These are phyloP conservation scores for Acheta domesticus DNA, from an alignment of 2,888 invertebrate species.

Conservation along the genomic window DNA sequence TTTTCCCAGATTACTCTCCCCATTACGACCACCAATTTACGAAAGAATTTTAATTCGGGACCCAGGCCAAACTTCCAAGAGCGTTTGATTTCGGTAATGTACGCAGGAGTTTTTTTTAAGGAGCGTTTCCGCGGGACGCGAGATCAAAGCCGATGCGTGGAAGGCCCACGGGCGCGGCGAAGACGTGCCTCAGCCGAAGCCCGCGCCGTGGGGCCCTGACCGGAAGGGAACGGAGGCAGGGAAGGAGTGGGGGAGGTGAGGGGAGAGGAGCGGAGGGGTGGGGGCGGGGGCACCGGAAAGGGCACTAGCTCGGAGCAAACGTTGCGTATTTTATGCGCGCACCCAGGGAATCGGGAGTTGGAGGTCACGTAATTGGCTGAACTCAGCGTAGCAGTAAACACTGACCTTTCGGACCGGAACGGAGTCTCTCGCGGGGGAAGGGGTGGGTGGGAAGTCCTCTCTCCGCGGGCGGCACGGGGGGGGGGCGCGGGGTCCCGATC, in stretches of 20 bases:
- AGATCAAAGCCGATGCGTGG: no score
- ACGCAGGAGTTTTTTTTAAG: no score
- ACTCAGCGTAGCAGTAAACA: slow-evolving; percentile 10
- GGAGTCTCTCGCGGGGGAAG: background rate
- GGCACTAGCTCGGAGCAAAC: background rate
- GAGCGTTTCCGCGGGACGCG: no score
- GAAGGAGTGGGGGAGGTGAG: no score
- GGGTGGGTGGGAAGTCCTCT: background rate
- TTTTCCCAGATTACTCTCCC: no score
- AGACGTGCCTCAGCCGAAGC: no score
- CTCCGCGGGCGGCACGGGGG: background rate
- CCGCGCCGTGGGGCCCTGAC: background rate
- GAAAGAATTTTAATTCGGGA: no score
- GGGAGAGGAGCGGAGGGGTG: no score
- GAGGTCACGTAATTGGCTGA: background rate
- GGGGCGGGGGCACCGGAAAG: background rate
- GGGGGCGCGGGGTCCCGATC: background rate
- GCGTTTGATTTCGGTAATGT: no score
- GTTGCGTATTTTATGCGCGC: slow-evolving; percentile 4
- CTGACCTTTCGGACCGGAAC: background rate
- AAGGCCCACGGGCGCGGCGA: no score
- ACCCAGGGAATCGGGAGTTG: background rate
- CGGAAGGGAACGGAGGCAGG: background rate
- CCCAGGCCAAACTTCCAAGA: no score
- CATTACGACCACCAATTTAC: no score